Base-by-base conservation (phyloP, 2,888 invertebrate genomes). In the Hemistola chrysoprasaria region DNA sequence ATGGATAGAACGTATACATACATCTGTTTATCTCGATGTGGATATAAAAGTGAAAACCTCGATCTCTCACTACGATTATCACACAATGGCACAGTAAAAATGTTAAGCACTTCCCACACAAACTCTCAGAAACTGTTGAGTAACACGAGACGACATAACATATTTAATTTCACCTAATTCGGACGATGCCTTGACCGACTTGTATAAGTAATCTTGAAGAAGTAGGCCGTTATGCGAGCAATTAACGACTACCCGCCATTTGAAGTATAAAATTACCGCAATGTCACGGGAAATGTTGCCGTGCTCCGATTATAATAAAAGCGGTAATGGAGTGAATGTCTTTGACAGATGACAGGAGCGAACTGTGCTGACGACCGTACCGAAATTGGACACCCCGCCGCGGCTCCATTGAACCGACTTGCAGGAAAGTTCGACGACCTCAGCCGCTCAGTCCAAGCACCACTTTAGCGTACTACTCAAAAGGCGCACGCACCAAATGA, bases 21-120 rank as follows among this genome's bases (percentile, higher is more conserved):
- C 65, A 60, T 59, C 11, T 43, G 54, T 61, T 59, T 53, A 60
- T 60, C 62, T 50, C 46, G 48, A 56, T 48, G 61, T 60, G 53
- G 57, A 57, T 67, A 68, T 71, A 76, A 75, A 80, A 80, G 83
- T 78, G 84, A 85, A 84, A 82, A 75, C 74, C 3, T 66, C 53
- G 71, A 78, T 81, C 74, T 81, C 75, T 62, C 78, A 76, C 65
- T 61, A 49, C 60, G 71, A 82, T 78, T 78, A 71, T 58, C 71
- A 75, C 72, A 76, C 71, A 44, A 44, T 25, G 22, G 41, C 63
- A 63, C 67, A 65, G 65, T 60, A 65, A 67, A 67, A 66, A 69
- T 70, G 64, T 65, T 63, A 65, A 66, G 46, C 60, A 65, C 74
- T 73, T 78, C 81, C 78, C 81, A 81, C 81, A 71, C 68, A 50